Evolutionary conservation across 2,113 vertebrate species (phyloP).

Genomic region (Ictalurus furcatus): DNA sequence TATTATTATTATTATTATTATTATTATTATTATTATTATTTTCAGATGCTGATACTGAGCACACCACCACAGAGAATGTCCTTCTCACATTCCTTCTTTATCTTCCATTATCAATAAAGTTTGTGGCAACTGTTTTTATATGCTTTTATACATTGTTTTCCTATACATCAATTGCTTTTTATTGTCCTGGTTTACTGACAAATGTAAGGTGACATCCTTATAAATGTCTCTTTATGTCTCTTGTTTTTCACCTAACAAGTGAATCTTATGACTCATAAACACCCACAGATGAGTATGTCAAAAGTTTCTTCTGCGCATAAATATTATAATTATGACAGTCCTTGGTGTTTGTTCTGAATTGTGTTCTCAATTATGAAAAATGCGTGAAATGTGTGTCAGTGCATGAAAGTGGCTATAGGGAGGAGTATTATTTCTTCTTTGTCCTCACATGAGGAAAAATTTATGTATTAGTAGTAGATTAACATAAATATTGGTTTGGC

Average conservation of each 20-base stretch:
- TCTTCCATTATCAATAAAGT: constrained; percentile 32
- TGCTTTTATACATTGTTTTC: neutral
- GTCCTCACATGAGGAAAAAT: neutral
- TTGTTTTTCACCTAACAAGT: neutral
- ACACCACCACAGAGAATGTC: neutral
- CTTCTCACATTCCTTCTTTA: constrained; percentile 21
- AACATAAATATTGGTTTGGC: neutral
- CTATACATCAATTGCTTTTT: constrained; percentile 1
- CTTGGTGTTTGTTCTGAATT: neutral
- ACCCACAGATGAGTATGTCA: neutral
- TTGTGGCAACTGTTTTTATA: constrained; percentile 27
- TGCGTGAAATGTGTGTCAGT: neutral
- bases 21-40: neutral
- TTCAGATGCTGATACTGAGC: constrained; percentile 23
- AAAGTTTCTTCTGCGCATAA: neutral
- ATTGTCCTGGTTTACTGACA: neutral
- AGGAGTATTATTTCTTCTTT: neutral
- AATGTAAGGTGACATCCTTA: neutral
- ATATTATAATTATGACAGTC: neutral
- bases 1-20: neutral
- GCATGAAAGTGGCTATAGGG: neutral
- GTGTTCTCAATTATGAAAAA: neutral
- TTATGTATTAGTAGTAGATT: neutral
- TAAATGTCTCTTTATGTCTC: neutral
- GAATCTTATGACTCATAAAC: constrained; percentile 13